Conservation (phyloP, 2,113 vertebrate genomes). For the Dicentrarchus labrax region DNA sequence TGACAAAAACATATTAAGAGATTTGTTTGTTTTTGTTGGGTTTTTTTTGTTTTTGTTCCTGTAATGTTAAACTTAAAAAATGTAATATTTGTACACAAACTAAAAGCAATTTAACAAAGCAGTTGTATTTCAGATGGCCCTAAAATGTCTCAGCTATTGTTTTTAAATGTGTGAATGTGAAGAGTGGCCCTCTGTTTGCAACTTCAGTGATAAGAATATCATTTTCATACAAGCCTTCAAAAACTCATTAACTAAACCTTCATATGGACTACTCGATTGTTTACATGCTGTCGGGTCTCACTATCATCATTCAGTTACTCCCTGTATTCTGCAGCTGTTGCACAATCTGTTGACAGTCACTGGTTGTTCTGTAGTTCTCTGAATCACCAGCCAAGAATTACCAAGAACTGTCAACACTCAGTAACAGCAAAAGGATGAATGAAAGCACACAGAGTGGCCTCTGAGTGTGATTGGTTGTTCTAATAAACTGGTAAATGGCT, state of each 20-base stretch:
- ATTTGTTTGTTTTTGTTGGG: background rate
- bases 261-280: background rate
- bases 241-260: background rate
- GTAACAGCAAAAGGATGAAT: background rate
- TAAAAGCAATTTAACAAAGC: background rate
- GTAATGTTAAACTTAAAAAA: background rate
- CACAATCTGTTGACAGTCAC: constrained; percentile 31
- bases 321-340: constrained; percentile 38
- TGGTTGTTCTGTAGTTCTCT: constrained; percentile 25
- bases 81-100: background rate
- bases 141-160: background rate
- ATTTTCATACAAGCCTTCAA: background rate
- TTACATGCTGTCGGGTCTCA: background rate
- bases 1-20: background rate
- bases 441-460: background rate
- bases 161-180: background rate
- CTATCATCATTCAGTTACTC: background rate
- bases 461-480: background rate
- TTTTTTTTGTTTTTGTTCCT: background rate
- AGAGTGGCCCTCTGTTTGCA: background rate
- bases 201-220: background rate
- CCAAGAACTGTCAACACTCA: background rate
- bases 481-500: background rate
- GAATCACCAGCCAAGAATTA: constrained; percentile 11
- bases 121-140: no score